A percentile compares a stretch with the other conserved stretches of the same genome.
These are phyloP conservation scores for Tretioscincus oriximinensis DNA, from an alignment of 2,113 vertebrate species.

Conservation along the genomic window DNA sequence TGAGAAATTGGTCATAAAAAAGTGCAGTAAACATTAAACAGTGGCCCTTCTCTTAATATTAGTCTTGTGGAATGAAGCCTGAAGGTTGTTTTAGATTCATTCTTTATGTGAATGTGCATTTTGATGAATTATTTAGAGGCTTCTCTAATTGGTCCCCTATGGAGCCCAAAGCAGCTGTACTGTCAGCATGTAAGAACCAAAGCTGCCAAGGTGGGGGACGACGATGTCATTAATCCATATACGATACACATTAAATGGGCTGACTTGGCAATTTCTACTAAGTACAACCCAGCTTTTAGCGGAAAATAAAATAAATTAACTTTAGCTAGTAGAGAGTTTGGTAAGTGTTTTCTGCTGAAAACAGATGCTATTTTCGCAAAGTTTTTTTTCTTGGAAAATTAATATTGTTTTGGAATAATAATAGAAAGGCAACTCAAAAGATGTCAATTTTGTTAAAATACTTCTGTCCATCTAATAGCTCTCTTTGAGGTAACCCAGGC, in stretches of 20 bases:
- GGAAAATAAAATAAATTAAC: background rate
- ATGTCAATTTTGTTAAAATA: too few relatives aligned
- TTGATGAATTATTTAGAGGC: conserved; percentile 32
- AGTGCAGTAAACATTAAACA: background rate
- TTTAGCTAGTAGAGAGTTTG: too few relatives aligned
- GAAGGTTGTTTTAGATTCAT: background rate
- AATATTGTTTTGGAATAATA: too few relatives aligned
- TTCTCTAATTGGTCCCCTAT: conserved; percentile 33
- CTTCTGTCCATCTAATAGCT: too few relatives aligned
- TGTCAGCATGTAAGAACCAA: conserved; percentile 27
- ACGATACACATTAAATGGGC: background rate
- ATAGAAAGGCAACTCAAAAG: too few relatives aligned
- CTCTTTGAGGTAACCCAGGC: too few relatives aligned
- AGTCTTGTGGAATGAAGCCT: conserved; percentile 14
- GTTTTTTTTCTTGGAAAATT: background rate
- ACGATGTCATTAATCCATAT: background rate
- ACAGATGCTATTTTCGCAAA: background rate
- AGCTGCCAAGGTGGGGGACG: background rate
- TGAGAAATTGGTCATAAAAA: background rate
- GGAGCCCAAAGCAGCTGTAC: conserved; percentile 26
- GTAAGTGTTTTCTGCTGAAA: too few relatives aligned
- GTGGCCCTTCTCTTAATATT: background rate
- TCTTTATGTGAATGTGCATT: conserved; percentile 17
- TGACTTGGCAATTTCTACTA: background rate
- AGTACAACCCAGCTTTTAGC: background rate